These are phyloP conservation scores for Drosophila varians DNA, from an alignment of 1,140 invertebrate species.

Conservation along the genomic window DNA sequence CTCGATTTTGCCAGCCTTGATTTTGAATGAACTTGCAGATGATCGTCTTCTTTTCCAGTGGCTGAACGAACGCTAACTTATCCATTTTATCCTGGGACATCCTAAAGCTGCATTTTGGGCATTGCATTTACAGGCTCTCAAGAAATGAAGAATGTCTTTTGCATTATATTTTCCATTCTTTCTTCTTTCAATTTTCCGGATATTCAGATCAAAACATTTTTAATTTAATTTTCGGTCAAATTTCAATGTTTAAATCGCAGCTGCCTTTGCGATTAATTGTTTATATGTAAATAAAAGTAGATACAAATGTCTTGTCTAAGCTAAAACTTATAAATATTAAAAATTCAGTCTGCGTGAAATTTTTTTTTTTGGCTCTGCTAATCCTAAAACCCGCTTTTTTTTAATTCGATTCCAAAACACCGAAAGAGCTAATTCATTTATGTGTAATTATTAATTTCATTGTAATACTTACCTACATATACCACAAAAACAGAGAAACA, in stretches of 20 bases:
- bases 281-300: conserved; percentile 32
- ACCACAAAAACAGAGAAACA: background rate
- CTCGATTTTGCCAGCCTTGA: conserved; percentile 40
- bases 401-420: conserved; percentile 11
- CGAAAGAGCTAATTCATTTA: background rate
- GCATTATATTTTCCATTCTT: background rate
- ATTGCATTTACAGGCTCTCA: conserved; percentile 16
- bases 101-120: conserved; percentile 1
- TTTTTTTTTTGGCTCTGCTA: conserved; percentile 28
- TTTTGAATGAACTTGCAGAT: conserved; percentile 45
- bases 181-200: background rate
- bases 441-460: background rate
- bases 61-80: conserved; percentile 62
- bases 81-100: conserved; percentile 16
- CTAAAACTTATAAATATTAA: conserved; percentile 11
- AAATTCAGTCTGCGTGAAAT: conserved; percentile 34
- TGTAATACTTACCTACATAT: background rate
- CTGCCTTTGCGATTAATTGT: conserved; percentile 14
- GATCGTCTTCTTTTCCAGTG: conserved; percentile 57
- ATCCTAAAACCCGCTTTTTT: background rate
- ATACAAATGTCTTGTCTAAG: background rate
- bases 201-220: background rate
- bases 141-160: conserved; percentile 13
- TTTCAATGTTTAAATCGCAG: background rate
- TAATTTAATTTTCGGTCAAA: background rate